Evolutionary conservation across 2,888 invertebrate species (phyloP).

Genomic region (Escarpia spicata): DNA sequence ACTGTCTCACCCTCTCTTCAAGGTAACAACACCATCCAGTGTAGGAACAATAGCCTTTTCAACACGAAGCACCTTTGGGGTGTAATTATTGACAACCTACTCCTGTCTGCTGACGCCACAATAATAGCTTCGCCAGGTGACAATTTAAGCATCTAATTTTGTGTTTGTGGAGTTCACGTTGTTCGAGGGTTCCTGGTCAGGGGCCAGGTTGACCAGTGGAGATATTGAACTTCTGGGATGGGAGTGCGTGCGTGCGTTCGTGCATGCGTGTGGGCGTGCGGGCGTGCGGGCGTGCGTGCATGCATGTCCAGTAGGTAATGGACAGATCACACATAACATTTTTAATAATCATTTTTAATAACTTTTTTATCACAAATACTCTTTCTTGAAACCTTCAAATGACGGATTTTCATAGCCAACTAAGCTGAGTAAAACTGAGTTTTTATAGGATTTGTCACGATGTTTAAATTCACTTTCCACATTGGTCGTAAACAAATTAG

Average conservation of each 20-base stretch:
- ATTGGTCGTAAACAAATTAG: not conserved
- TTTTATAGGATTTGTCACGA: not conserved
- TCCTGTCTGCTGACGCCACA: not conserved
- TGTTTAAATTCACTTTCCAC: not conserved
- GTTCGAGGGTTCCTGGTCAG: not conserved
- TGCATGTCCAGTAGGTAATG: too few relatives aligned
- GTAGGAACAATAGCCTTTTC: not conserved
- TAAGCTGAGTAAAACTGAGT: not conserved
- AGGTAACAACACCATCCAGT: not conserved
- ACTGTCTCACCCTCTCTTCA: not conserved
- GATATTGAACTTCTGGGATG: not conserved
- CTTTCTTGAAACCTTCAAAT: too few relatives aligned
- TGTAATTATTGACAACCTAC: not conserved
- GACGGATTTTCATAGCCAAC: not conserved
- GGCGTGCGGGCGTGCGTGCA: too few relatives aligned
- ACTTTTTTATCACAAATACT: too few relatives aligned
- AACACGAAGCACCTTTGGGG: not conserved
- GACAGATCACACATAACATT: too few relatives aligned
- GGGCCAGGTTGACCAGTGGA: not conserved
- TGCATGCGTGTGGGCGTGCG: too few relatives aligned
- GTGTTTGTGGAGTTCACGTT: not conserved
- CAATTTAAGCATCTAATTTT: not conserved
- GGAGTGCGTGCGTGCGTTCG: too few relatives aligned
- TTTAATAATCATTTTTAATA: too few relatives aligned
- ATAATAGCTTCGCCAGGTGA: not conserved